phyloP scores from a whole-genome alignment of 2,113 vertebrate species.

The human (Homo sapiens) region GRCh38 chr9:134938001-134938500 shows the following conservation, averaged over 20 bases:
- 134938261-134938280: rapidly evolving
- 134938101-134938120: neutral
- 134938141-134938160: neutral
- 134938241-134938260: rapidly evolving
- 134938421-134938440: rapidly evolving
- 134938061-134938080: rapidly evolving
- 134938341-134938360: neutral
- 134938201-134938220: rapidly evolving
- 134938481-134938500: rapidly evolving
- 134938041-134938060: rapidly evolving
- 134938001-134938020: neutral
- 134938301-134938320: rapidly evolving
- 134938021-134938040: neutral
- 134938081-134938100: neutral
- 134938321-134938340: neutral
- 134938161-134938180: neutral
- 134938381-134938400: rapidly evolving
- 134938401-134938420: rapidly evolving
- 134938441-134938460: neutral
- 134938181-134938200: rapidly evolving
- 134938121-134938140: neutral
- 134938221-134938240: rapidly evolving
- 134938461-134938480: rapidly evolving
- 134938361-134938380: neutral
- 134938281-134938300: rapidly evolving